phyloP scores from a whole-genome alignment of 2,113 vertebrate genomes.

The Raja brachyura region DNA sequence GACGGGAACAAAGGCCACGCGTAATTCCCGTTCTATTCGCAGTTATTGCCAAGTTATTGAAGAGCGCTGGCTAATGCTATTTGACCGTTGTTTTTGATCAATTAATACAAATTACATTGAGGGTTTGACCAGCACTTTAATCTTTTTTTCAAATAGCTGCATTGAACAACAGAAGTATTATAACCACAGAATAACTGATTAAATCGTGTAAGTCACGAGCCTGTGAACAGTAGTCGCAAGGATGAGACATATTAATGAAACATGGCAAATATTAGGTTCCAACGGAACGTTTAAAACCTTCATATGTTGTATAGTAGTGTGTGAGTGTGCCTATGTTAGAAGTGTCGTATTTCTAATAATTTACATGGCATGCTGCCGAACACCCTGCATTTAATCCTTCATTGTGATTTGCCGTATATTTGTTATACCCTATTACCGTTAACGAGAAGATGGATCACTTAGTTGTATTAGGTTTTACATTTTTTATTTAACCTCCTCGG shows the following conservation, averaged over 20 bases:
- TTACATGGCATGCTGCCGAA: background rate
- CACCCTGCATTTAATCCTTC: background rate
- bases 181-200: background rate
- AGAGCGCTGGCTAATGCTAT: background rate
- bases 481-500: background rate
- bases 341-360: background rate
- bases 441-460: background rate
- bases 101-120: background rate
- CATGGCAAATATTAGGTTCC: background rate
- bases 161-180: background rate
- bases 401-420: background rate
- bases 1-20: constrained; percentile 28
- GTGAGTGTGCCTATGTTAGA: too few relatives aligned
- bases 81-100: background rate
- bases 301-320: too few relatives aligned
- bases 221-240: background rate
- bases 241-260: background rate
- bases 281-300: background rate
- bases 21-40: background rate
- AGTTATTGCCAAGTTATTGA: background rate
- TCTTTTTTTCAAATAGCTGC: background rate
- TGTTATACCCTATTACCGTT: background rate
- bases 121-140: background rate
- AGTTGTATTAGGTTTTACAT: background rate
- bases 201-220: background rate